Conservation (phyloP, 1,140 invertebrate species). For the Panagrolaimus sp. region DNA sequence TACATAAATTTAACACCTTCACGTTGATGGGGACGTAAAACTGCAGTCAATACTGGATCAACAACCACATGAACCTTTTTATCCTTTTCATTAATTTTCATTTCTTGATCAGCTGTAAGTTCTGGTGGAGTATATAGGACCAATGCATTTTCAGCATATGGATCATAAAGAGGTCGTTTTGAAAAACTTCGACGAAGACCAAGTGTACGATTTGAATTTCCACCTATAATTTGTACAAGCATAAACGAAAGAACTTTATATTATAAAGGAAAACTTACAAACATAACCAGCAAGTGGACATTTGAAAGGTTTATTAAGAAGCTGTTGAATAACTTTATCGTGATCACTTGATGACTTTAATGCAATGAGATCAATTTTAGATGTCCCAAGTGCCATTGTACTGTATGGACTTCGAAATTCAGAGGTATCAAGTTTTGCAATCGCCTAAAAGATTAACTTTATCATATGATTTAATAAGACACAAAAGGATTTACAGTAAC, state of each 20-base stretch:
- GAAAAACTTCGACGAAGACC: slow-evolving; percentile 71
- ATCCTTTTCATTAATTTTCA: slow-evolving; percentile 69
- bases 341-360: slow-evolving; percentile 33
- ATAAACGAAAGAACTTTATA: slow-evolving; percentile 15
- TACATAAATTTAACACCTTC: slow-evolving; percentile 99
- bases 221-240: slow-evolving; percentile 27
- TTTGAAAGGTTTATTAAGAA: slow-evolving; percentile 71
- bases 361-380: slow-evolving; percentile 9
- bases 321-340: slow-evolving; percentile 50
- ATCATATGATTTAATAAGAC: neutral
- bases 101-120: slow-evolving; percentile 74
- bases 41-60: slow-evolving; percentile 80
- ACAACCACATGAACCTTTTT: slow-evolving; percentile 81
- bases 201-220: slow-evolving; percentile 60
- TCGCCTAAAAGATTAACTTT: neutral
- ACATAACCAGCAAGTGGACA: slow-evolving; percentile 86
- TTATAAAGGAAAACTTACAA: slow-evolving; percentile 53
- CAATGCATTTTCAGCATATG: slow-evolving; percentile 83
- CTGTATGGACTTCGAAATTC: neutral
- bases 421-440: neutral
- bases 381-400: neutral
- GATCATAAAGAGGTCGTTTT: slow-evolving; percentile 79
- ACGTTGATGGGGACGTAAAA: slow-evolving; percentile 91
- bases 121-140: slow-evolving; percentile 80
- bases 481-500: neutral